A percentile compares a stretch with the other conserved stretches of the same genome.
phyloP scores from a whole-genome alignment of 2,113 vertebrate species.

The Pelvicachromis taeniatus region DNA sequence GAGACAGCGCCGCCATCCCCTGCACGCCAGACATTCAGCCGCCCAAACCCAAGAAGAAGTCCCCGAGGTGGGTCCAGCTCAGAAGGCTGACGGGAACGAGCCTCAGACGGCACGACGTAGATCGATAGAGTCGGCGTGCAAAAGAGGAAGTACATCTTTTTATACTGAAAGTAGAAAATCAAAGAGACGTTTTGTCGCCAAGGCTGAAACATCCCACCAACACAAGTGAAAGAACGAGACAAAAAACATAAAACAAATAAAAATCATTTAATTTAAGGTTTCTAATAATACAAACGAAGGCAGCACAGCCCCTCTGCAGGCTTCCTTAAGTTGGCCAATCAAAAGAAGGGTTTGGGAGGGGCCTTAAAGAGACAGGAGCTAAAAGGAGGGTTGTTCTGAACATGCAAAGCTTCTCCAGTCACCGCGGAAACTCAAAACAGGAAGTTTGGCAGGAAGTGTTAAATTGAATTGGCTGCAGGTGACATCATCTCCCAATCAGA shows the following conservation, averaged over 20 bases:
- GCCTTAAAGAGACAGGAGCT: not conserved
- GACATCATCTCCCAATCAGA: not conserved
- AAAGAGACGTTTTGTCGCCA: not conserved
- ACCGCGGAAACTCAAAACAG: too few species aligned
- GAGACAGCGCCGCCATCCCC: conserved; percentile 85
- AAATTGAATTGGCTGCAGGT: not conserved
- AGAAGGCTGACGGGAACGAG: not conserved
- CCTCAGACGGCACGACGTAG: not conserved
- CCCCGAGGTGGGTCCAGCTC: conserved; percentile 70
- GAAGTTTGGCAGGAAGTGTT: not conserved
- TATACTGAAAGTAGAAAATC: not conserved
- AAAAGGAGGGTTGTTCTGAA: not conserved
- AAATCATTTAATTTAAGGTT: not conserved
- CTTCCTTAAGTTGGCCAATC: not conserved
- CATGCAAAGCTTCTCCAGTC: not conserved
- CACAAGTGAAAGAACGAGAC: not conserved
- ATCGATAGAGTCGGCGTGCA: too few species aligned
- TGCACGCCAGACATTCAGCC: conserved; percentile 81
- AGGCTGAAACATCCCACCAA: not conserved
- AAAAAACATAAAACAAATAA: not conserved
- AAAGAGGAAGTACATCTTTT: not conserved
- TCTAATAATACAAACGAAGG: not conserved
- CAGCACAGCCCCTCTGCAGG: not conserved
- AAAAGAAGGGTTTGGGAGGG: not conserved
- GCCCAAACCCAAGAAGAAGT: conserved; percentile 72